A percentile compares a stretch with the other conserved stretches of the same genome.
These are phyloP conservation scores for Styela clava DNA, from an alignment of 23 tunicate species.

Conservation along the genomic window DNA sequence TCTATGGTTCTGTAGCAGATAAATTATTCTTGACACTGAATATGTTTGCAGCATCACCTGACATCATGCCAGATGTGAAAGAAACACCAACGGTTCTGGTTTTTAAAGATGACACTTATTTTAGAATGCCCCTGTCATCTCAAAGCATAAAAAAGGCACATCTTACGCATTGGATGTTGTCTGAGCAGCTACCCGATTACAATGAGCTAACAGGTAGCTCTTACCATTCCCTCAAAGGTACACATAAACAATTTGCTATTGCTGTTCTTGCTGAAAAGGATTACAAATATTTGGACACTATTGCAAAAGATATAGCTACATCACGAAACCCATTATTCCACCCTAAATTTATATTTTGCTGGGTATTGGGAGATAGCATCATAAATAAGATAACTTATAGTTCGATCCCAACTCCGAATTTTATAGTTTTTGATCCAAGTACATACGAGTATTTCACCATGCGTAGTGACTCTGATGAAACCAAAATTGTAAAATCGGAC, in stretches of 20 bases:
- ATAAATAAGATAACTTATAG: slow-evolving; percentile 72
- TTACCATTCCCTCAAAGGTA: slow-evolving; percentile 35
- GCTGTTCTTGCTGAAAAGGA: slow-evolving; percentile 39
- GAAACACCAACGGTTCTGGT: slow-evolving; percentile 55
- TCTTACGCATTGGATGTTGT: slow-evolving; percentile 40
- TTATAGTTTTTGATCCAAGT: slow-evolving; percentile 56
- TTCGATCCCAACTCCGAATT: slow-evolving; percentile 54
- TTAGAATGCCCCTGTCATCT: slow-evolving; percentile 39
- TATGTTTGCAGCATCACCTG: slow-evolving; percentile 29
- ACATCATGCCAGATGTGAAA: slow-evolving; percentile 1
- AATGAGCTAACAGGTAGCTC: slow-evolving; percentile 43
- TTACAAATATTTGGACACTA: slow-evolving; percentile 23
- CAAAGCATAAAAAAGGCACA: slow-evolving; percentile 10
- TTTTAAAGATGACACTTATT: slow-evolving; percentile 57
- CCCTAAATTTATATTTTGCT: slow-evolving; percentile 53
- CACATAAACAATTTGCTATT: slow-evolving; percentile 54
- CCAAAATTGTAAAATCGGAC: slow-evolving; percentile 28
- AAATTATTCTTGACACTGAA: slow-evolving; percentile 34
- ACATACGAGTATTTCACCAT: slow-evolving; percentile 47
- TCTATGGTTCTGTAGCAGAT: slow-evolving; percentile 39
- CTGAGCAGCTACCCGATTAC: slow-evolving; percentile 64
- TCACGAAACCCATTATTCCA: slow-evolving; percentile 23
- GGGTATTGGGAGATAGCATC: slow-evolving; percentile 64
- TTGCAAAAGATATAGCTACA: slow-evolving; percentile 36
- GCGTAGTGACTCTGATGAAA: slow-evolving; percentile 16